Evolutionary conservation across 2,113 vertebrate species (phyloP), one percentile per base, ranked within the genome.

Genomic region (Psilopsiagon aurifrons): DNA sequence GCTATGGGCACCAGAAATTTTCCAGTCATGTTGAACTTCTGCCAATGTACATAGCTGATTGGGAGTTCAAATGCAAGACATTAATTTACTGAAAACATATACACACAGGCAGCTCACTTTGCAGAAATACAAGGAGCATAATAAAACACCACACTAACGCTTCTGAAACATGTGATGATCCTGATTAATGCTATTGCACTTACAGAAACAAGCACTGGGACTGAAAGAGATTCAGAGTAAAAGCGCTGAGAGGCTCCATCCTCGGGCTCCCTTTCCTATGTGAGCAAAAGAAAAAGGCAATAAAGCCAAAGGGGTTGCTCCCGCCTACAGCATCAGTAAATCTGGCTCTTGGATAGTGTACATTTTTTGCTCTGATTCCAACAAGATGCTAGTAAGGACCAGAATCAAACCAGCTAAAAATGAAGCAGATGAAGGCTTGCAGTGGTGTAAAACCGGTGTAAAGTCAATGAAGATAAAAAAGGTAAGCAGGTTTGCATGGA

Each of bases 21-120:
- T 95, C 96, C 94, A 97, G 94, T 81, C 63, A 7, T 51, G 63
- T 12, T 97, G 95, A 96, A 95, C 76, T 66, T 29, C 89, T 94
- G 97, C 95, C 96, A 96, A 87, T 5, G 17, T 81, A 91, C 92
- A 95, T 7, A 94, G 68, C 39, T 23, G 55, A 95, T 24, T 52
- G 60, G 47, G 79, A 95, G 87, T 49, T 95, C 94, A 94, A 95
- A 95, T 77, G 86, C 37, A 88, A 93, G 95, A 81, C 62, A 16
- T 91, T 92, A 93, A 87, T 96, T 92, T 95, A 83, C 88, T 89
- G 64, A 74, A 86, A 92, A 74, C 70, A 95, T 74, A 94, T 27
- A 89, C 28, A 43, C 73, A 79, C 5, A 39, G 66, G 82, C 92
- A 94, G 70, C 57, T 89, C 33, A 9, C 86, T 92, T 62, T 83